phyloP scores from a whole-genome alignment of 2,113 vertebrate genomes.

The Oostethus manadensis region DNA sequence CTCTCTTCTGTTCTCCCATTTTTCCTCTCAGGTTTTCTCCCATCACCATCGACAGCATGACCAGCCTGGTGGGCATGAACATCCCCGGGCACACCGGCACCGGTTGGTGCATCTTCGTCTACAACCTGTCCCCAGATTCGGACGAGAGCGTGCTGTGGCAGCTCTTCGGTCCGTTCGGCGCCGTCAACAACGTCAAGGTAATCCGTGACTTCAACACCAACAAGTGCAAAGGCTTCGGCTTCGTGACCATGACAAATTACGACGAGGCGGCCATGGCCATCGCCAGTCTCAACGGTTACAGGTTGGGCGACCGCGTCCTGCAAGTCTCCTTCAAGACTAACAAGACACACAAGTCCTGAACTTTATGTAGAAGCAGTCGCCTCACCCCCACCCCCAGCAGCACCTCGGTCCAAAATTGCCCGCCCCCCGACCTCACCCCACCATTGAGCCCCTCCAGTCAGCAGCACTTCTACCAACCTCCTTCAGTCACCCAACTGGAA shows the following conservation, averaged over 20 bases:
- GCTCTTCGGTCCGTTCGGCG: slow-evolving; percentile 97
- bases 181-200: slow-evolving; percentile 99
- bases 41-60: slow-evolving; percentile 99
- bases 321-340: slow-evolving; percentile 99
- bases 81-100: slow-evolving; percentile 98
- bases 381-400: slow-evolving; percentile 48
- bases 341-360: slow-evolving; percentile 99
- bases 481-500: slow-evolving; percentile 83
- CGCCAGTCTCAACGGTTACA: slow-evolving; percentile 99
- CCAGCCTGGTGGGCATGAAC: slow-evolving; percentile 98
- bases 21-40: slow-evolving; percentile 87
- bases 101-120: slow-evolving; percentile 99
- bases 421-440: slow-evolving; percentile 15
- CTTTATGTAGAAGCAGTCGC: slow-evolving; percentile 57
- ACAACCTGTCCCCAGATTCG: slow-evolving; percentile 98
- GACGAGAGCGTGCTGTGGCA: slow-evolving; percentile 99
- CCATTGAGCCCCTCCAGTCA: slow-evolving; percentile 53
- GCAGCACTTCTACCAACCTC: slow-evolving; percentile 64
- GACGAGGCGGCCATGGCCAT: slow-evolving; percentile 99
- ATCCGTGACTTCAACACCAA: slow-evolving; percentile 99
- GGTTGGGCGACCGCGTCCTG: slow-evolving; percentile 98
- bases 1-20: slow-evolving; percentile 8
- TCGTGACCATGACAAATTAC: slow-evolving; percentile 99
- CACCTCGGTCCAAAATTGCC: slow-evolving; percentile 55
- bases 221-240: slow-evolving; percentile 99